Conservation (phyloP, 2,888 invertebrate species). For the Xylocampa areola region DNA sequence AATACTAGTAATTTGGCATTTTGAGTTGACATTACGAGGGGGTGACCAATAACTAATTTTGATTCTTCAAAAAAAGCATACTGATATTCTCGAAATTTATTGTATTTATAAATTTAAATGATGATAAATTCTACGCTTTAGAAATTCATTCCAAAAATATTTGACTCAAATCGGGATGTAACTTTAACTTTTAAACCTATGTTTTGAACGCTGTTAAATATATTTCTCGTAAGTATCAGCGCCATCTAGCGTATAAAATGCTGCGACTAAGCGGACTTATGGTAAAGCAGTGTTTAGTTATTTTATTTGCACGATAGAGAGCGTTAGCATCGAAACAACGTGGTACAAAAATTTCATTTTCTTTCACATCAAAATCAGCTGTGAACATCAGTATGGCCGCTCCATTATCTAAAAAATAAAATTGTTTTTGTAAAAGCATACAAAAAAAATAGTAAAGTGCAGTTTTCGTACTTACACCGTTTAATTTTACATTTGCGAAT, state of each 20-base stretch:
- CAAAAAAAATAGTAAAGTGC: conserved; percentile 83
- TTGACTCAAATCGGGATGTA: too few species aligned
- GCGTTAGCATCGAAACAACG: conserved; percentile 82
- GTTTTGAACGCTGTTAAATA: neutral
- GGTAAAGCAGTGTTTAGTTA: conserved; percentile 70
- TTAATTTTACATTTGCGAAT: conserved; percentile 73
- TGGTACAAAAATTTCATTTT: conserved; percentile 82
- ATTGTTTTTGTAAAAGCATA: conserved; percentile 81
- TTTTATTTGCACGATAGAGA: conserved; percentile 65
- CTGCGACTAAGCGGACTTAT: conserved; percentile 36
- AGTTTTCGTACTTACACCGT: conserved; percentile 82
- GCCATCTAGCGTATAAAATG: conserved; percentile 31
- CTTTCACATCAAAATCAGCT: conserved; percentile 90
- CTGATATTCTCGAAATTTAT: conserved; percentile 26
- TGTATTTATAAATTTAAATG: neutral
- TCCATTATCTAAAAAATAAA: conserved; percentile 83
- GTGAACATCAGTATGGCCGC: conserved; percentile 90
- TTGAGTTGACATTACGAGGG: conserved; percentile 1
- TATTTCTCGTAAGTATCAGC: rapidly evolving
- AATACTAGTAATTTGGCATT: conserved; percentile 54
- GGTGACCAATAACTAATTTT: conserved; percentile 37
- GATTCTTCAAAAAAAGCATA: conserved; percentile 12
- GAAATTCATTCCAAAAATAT: too few species aligned
- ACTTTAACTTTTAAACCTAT: too few species aligned
- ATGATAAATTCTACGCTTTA: neutral